Base-by-base conservation (phyloP, 2,888 invertebrate genomes). In the Philhelius pedissequus region DNA sequence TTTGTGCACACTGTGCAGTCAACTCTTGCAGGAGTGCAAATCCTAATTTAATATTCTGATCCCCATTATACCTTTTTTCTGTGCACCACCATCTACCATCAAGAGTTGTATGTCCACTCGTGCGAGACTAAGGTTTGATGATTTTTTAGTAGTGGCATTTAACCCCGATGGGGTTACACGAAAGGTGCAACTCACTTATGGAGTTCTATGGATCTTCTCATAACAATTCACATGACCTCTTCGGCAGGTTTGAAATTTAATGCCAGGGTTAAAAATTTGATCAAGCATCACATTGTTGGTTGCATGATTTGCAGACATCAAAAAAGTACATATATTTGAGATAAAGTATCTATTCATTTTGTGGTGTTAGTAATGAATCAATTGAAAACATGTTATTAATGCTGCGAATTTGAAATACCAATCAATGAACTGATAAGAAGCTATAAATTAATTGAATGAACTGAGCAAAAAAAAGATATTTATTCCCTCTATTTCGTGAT, bases 11-110 rank as follows among this genome's bases (percentile, higher is more conserved):
- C 25, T 45, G 58, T 48, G 71, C 71, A 45, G n/a, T n/a, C n/a
- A n/a, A n/a, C 27, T 25, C 52, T 62, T 75, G 68, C 74, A 78
- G 83, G 78, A 79, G 78, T 83, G 64, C 69, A 79, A 75, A 80
- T 84, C 80, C 84, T 84, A 84, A 84, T 84, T 84, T 84, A 84
- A 80, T 84, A 84, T 84, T 80, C 84, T 84, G 84, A 80, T 84
- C 84, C 84, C 80, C 80, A 71, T 84, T 84, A n/a, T n/a, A 76
- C 75, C 48, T 58, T 68, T 20, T 20, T 7, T 45, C 32, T 11
- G 30, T 56, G 48, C 48, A 48, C 20, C 18, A 30, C 2, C 11
- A 1, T 38, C 25, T 2, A 25, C 40, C 15, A 58, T 40, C 60
- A 70, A 68, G 45, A 60, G 60, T 62, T 27, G 27, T 18, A 9